A percentile compares a stretch with the other conserved stretches of the same genome.
Conservation (phyloP, 2,888 invertebrate genomes). For the Xestia xanthographa region DNA sequence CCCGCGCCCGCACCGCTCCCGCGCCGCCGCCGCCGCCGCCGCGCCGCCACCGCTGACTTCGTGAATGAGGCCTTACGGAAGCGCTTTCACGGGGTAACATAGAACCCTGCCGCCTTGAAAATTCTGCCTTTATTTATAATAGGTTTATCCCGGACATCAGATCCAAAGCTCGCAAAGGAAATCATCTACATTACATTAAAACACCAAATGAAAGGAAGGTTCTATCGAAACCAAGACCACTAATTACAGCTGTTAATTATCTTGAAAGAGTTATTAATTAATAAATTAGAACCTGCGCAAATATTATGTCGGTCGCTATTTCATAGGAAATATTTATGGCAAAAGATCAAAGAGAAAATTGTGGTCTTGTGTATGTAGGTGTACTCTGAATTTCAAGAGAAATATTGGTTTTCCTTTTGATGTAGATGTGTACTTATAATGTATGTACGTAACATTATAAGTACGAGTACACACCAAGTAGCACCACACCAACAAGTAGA, state of each 20-base stretch:
- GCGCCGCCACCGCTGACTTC: too few relatives aligned
- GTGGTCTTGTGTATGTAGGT: not conserved
- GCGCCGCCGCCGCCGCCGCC: too few relatives aligned
- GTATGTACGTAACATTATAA: too few relatives aligned
- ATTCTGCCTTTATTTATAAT: not conserved
- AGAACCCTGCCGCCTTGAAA: not conserved
- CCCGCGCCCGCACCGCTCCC: too few relatives aligned
- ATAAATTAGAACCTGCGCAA: constrained; percentile 33
- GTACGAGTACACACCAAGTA: not conserved
- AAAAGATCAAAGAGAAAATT: constrained; percentile 43
- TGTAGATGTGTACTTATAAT: not conserved
- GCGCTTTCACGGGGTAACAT: not conserved
- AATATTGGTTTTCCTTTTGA: constrained; percentile 5
- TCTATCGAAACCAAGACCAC: constrained; percentile 1
- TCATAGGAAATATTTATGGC: constrained; percentile 11
- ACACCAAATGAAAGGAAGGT: not conserved
- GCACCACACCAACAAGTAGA: not conserved
- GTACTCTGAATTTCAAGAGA: not conserved
- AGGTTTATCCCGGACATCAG: not conserved
- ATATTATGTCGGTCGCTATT: constrained; percentile 32
- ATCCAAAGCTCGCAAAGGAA: not conserved
- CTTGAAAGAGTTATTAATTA: constrained; percentile 53
- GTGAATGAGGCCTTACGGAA: too few relatives aligned
- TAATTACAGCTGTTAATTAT: constrained; percentile 42
- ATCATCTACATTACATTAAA: constrained; percentile 5